Conservation (phyloP, 2,888 invertebrate genomes). For the Linyphia triangularis region DNA sequence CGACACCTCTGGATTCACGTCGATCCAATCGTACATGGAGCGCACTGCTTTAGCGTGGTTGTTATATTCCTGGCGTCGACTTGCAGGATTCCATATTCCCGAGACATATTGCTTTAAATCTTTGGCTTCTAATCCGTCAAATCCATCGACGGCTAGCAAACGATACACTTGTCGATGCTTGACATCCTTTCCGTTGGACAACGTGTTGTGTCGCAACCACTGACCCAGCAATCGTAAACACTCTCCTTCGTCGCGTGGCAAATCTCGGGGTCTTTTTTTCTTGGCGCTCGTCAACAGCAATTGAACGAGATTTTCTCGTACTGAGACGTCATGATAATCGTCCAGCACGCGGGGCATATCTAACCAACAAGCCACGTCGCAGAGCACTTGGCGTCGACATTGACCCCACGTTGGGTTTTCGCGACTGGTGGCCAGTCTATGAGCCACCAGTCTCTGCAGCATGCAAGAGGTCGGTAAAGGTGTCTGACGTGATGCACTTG, state of each 20-base stretch:
- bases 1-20: not conserved
- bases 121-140: conserved; percentile 16
- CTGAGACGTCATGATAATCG: not conserved
- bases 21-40: not conserved
- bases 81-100: not conserved
- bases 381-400: not conserved
- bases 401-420: not conserved
- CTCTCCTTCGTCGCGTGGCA: not conserved
- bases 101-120: not conserved
- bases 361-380: not conserved
- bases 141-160: conserved; percentile 24
- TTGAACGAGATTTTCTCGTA: not conserved
- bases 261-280: not conserved
- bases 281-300: not conserved
- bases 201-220: conserved; percentile 10
- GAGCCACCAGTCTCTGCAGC: not conserved
- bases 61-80: not conserved
- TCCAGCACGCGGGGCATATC: not conserved
- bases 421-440: not conserved
- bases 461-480: not conserved
- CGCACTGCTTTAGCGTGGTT: not conserved
- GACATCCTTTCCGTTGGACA: not conserved
- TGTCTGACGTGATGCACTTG: not conserved
- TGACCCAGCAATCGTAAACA: not conserved
- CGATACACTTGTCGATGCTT: conserved; percentile 13